Evolutionary conservation across 2,888 invertebrate species (phyloP), one percentile per base, ranked within the genome.

Genomic region (Sinotaia quadrata): DNA sequence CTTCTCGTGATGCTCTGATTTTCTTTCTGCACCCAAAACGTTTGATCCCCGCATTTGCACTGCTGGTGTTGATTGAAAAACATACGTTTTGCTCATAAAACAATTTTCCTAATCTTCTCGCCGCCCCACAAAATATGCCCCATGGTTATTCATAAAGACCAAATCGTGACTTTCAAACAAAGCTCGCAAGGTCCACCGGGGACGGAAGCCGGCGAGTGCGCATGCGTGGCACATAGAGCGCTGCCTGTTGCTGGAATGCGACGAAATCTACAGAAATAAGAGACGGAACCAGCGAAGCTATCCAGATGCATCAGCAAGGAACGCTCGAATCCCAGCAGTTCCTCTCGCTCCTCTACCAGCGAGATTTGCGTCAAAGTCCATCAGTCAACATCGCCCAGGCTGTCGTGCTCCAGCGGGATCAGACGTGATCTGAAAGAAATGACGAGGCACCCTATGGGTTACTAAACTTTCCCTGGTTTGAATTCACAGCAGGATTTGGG

Each of bases 81-180:
- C 63, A 52, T 24, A 34, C 41, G 54, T 51, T 41, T 52, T 15
- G 63, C 63, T 63, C 63, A 37, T 63, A 63, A 63, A 63, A 36
- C 63, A 52, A 63, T 63, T 63, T 63, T 63, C 54, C 52, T 63
- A 52, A 54, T 63, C 52, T 63, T 52, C 54, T 33, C 54, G 36
- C 54, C 54, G 51, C 36, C 63, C 21, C 52, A 29, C 5, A 36
- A 63, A 63, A 63, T 63, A 52, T 37, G 63, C 37, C 63, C 63
- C 51, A n/a, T 15, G 15, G 63, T 33, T 36, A 41, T 52, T 36
- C 24, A 24, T 52, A 63, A 63, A 54, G 54, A 54, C 54, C 29
- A 63, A 31, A 41, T n/a, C 31, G 21, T 52, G 24, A 54, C 27
- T 54, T 63, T 63, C 63, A 63, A 63, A 63, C 52, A 29, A 52